These are phyloP conservation scores for Pantelozetes paolii DNA, from an alignment of 2,888 invertebrate species.

Conservation along the genomic window DNA sequence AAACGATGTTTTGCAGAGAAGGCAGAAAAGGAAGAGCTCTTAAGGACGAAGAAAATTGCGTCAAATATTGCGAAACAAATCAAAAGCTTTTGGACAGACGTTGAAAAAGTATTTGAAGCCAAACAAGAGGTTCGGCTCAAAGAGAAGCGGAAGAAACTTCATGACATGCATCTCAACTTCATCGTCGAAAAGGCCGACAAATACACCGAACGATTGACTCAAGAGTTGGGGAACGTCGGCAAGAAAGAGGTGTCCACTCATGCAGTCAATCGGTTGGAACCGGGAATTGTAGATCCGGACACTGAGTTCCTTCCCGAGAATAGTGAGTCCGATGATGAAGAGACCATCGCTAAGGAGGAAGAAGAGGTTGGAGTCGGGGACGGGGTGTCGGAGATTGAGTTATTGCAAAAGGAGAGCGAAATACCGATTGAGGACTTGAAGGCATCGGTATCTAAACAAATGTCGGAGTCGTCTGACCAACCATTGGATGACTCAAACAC, in stretches of 20 bases:
- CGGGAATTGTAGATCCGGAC: slow-evolving; percentile 45
- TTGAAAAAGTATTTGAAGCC: slow-evolving; percentile 92
- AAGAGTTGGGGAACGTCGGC: slow-evolving; percentile 40
- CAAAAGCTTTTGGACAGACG: slow-evolving; percentile 89
- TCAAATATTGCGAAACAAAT: slow-evolving; percentile 88
- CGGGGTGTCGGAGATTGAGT: slow-evolving; percentile 69
- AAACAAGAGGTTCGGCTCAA: slow-evolving; percentile 87
- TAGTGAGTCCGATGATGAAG: slow-evolving; percentile 78
- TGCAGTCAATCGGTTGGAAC: too few species aligned
- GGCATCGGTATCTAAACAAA: slow-evolving; percentile 62
- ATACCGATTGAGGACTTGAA: slow-evolving; percentile 82
- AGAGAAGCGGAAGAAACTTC: slow-evolving; percentile 85
- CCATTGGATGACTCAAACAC: too few species aligned
- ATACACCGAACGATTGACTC: slow-evolving; percentile 63
- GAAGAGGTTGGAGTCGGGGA: slow-evolving; percentile 64
- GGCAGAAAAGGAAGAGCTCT: slow-evolving; percentile 86
- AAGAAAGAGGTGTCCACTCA: too few species aligned
- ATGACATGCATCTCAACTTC: slow-evolving; percentile 93
- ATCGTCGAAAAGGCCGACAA: slow-evolving; percentile 98
- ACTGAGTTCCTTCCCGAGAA: slow-evolving; percentile 79
- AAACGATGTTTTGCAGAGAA: slow-evolving; percentile 80
- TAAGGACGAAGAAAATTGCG: slow-evolving; percentile 77
- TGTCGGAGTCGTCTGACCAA: background rate
- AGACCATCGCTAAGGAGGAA: slow-evolving; percentile 58
- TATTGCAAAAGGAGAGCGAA: slow-evolving; percentile 80